Evolutionary conservation across 1,140 invertebrate genomes (phyloP).

Genomic region (Macrosteles quadrilineatus): DNA sequence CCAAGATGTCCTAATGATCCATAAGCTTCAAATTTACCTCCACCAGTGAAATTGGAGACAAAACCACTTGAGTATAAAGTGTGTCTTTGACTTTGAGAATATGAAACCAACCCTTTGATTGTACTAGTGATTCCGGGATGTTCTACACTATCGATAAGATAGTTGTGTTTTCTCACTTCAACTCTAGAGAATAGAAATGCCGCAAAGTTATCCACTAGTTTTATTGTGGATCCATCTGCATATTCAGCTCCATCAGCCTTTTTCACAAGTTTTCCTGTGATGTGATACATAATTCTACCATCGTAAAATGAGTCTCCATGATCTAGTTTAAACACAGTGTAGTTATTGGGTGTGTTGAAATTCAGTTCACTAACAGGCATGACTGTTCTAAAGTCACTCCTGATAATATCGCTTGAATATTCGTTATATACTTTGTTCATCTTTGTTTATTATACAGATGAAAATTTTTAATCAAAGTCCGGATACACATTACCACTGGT

Average conservation of each 20-base stretch:
- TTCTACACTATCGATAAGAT: conserved; percentile 1
- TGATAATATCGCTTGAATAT: background rate
- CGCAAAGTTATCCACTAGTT: background rate
- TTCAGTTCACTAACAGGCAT: background rate
- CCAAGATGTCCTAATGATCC: background rate
- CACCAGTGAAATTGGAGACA: background rate
- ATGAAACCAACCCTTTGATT: background rate
- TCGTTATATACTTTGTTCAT: background rate
- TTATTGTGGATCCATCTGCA: background rate
- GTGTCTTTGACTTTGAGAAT: background rate
- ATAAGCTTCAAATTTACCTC: conserved; percentile 7
- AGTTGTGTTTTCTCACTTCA: background rate
- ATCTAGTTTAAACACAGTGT: background rate
- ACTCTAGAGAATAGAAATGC: background rate
- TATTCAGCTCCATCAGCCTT: background rate
- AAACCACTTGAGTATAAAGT: background rate
- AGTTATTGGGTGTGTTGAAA: background rate
- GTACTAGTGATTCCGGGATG: conserved; percentile 5
- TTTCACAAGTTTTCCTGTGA: background rate
- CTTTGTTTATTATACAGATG: background rate
- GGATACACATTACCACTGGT: background rate
- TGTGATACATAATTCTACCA: background rate
- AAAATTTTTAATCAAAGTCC: background rate
- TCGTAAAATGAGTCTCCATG: background rate
- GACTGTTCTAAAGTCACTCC: background rate